phyloP scores from a whole-genome alignment of 2,888 invertebrate species.

The Platycnemis pennipes region DNA sequence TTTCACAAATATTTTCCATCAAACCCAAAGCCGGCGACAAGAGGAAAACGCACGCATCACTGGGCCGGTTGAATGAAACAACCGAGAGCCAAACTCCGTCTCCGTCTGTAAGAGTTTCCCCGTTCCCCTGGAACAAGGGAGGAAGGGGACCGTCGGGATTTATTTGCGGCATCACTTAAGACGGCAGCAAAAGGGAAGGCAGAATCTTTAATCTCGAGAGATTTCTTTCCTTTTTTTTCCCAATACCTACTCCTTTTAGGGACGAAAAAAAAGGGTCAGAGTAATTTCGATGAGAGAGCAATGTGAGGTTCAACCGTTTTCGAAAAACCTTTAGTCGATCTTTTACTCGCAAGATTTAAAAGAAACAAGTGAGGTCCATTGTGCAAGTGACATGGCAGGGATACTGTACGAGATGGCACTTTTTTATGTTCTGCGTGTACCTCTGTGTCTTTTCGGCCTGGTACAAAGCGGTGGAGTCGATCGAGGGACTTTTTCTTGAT shows the following conservation, averaged over 20 bases:
- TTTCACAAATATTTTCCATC: background rate
- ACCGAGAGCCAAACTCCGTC: background rate
- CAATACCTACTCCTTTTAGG: background rate
- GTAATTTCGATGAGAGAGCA: background rate
- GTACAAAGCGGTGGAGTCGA: background rate
- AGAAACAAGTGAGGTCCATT: background rate
- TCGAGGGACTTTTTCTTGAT: background rate
- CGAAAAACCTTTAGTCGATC: background rate
- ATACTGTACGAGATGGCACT: background rate
- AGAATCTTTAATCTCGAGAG: background rate
- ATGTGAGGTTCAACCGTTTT: background rate
- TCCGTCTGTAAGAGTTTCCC: no score
- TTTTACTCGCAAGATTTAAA: background rate
- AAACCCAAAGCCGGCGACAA: background rate
- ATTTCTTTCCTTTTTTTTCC: background rate
- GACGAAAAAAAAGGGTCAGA: background rate
- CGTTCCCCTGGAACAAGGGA: background rate
- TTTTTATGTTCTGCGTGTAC: background rate
- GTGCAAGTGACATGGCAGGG: background rate
- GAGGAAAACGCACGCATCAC: background rate
- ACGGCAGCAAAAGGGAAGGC: background rate
- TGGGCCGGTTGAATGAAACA: background rate
- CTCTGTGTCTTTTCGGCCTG: background rate
- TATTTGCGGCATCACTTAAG: slow-evolving; percentile 6
- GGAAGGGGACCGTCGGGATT: background rate